phyloP scores from a whole-genome alignment of 2,797 vertebrate genomes.

The Rachycentron canadum region DNA sequence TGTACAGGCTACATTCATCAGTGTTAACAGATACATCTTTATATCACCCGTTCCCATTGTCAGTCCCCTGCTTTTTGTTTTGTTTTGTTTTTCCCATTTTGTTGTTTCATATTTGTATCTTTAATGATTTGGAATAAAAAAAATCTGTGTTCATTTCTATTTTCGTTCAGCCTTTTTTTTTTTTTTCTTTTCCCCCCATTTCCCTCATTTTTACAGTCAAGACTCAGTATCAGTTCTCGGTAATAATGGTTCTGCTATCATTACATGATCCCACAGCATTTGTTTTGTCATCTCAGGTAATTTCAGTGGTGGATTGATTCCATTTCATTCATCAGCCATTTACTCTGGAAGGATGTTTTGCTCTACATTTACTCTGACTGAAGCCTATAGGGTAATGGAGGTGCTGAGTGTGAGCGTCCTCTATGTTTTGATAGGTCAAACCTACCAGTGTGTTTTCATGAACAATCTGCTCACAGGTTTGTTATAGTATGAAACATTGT shows the following conservation, averaged over 20 bases:
- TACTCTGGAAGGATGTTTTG: neutral
- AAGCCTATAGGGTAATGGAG: neutral
- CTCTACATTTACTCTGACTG: neutral
- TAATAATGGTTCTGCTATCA: neutral
- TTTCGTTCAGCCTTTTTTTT: neutral
- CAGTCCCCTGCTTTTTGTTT: conserved; percentile 28
- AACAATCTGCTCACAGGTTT: neutral
- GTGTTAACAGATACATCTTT: conserved; percentile 13
- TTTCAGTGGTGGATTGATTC: neutral
- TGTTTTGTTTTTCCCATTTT: conserved; percentile 56
- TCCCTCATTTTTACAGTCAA: neutral
- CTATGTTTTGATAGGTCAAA: neutral
- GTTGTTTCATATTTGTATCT: conserved; percentile 79
- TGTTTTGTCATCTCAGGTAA: neutral
- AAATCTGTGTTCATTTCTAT: conserved; percentile 63
- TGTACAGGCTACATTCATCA: conserved; percentile 29
- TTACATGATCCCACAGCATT: neutral
- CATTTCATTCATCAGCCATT: neutral
- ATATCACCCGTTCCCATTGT: conserved; percentile 33
- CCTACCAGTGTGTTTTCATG: neutral
- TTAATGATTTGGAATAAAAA: conserved; percentile 80
- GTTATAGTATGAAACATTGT: neutral
- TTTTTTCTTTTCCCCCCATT: neutral
- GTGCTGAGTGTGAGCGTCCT: neutral
- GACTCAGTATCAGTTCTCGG: neutral